Evolutionary conservation across 1,140 invertebrate genomes (phyloP).

Genomic region (Sarcophaga bullata): DNA sequence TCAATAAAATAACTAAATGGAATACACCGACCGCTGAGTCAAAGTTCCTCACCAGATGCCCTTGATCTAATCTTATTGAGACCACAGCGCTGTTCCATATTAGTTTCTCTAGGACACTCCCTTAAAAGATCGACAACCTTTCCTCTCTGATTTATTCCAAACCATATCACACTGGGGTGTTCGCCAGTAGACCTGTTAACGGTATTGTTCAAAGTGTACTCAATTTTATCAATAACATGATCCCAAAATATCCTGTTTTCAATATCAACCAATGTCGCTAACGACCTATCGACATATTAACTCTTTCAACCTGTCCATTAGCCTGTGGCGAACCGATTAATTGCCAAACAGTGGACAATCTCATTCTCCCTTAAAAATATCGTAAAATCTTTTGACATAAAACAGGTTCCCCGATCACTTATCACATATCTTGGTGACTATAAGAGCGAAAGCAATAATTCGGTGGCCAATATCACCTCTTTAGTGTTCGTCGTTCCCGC

Average conservation of each 20-base stretch:
- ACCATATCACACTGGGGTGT: neutral
- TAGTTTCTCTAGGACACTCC: conserved; percentile 25
- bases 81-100: neutral
- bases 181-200: neutral
- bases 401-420: conserved; percentile 23
- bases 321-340: conserved; percentile 41
- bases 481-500: neutral
- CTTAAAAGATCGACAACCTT: neutral
- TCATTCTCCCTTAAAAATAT: conserved; percentile 13
- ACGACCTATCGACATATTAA: neutral
- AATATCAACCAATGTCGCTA: neutral
- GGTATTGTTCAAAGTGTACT: neutral
- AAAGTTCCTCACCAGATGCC: conserved; percentile 36
- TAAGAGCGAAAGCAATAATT: conserved; percentile 31
- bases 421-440: conserved; percentile 13
- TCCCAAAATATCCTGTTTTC: neutral
- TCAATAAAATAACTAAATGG: conserved; percentile 2
- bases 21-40: neutral
- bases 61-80: neutral
- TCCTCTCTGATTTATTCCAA: neutral
- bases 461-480: neutral
- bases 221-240: neutral
- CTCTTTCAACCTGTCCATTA: conserved; percentile 33
- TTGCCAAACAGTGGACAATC: conserved; percentile 34
- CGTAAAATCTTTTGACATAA: conserved; percentile 23